These are phyloP conservation scores for Silurus lanzhouensis DNA, from an alignment of 2,797 vertebrate species.

Conservation along the genomic window DNA sequence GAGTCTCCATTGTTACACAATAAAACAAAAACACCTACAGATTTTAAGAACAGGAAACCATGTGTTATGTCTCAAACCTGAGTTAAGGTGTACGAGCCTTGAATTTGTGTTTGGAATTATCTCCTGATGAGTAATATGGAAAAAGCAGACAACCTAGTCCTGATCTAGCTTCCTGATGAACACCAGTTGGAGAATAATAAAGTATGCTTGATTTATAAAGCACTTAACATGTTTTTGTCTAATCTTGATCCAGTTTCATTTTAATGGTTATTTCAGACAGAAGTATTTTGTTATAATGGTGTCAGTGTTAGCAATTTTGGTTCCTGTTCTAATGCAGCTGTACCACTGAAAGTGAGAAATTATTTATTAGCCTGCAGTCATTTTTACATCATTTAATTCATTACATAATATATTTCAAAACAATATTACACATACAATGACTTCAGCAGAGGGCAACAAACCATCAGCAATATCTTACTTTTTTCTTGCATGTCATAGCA, in stretches of 20 bases:
- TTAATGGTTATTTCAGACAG: neutral
- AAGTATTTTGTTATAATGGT: neutral
- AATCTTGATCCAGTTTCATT: neutral
- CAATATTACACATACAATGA: neutral
- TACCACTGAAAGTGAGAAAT: no score
- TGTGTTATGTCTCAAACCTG: neutral
- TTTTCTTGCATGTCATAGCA: neutral
- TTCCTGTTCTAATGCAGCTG: neutral
- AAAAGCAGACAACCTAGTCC: slow-evolving; percentile 2
- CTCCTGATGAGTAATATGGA: slow-evolving; percentile 5
- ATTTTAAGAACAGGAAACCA: neutral
- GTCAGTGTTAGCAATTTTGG: neutral
- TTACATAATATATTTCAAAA: neutral
- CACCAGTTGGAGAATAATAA: neutral
- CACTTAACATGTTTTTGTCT: neutral
- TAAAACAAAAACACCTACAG: neutral
- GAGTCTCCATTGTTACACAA: neutral
- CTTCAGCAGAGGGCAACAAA: neutral
- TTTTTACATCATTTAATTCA: neutral
- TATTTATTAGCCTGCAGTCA: neutral
- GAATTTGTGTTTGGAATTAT: neutral
- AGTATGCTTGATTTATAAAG: neutral
- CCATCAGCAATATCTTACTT: neutral
- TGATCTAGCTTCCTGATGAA: neutral
- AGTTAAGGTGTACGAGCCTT: neutral